A percentile compares a stretch with the other conserved stretches of the same genome.
Conservation (phyloP, 2,113 vertebrate genomes). For the Oreochromis spilurus region DNA sequence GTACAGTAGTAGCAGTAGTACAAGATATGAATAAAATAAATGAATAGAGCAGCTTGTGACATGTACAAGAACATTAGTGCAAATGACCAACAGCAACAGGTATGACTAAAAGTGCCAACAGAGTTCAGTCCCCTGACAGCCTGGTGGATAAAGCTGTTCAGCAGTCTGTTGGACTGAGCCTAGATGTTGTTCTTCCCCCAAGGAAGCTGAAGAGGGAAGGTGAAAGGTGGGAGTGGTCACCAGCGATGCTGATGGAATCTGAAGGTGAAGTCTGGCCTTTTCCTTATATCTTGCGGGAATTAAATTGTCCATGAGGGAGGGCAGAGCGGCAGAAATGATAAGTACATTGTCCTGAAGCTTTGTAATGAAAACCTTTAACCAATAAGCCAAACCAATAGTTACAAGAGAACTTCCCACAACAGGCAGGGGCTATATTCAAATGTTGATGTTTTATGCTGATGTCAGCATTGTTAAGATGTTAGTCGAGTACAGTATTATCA, state of each 20-base stretch:
- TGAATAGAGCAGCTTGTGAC: no score
- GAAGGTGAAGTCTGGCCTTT: neutral
- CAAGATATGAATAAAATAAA: no score
- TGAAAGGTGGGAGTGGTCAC: neutral
- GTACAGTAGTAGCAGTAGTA: no score
- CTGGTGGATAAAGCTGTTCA: neutral
- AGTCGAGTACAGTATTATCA: neutral
- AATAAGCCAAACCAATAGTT: neutral
- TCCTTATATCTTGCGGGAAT: rapidly evolving
- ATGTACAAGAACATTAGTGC: no score
- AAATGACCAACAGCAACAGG: no score
- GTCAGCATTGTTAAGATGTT: neutral
- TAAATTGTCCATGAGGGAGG: neutral
- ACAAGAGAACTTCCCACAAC: neutral
- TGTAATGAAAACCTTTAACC: neutral
- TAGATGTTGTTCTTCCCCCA: neutral
- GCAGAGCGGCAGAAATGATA: neutral
- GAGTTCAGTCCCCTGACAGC: neutral
- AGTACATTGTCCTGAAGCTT: neutral
- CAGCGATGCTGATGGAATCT: neutral
- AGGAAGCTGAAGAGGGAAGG: neutral
- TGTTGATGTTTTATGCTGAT: neutral
- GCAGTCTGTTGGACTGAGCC: neutral
- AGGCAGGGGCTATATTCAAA: neutral
- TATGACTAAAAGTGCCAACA: no score